Evolutionary conservation across 2,888 invertebrate genomes (phyloP), one percentile per base, ranked within the genome.

Genomic region (Stenoptilia bipunctidactyla): DNA sequence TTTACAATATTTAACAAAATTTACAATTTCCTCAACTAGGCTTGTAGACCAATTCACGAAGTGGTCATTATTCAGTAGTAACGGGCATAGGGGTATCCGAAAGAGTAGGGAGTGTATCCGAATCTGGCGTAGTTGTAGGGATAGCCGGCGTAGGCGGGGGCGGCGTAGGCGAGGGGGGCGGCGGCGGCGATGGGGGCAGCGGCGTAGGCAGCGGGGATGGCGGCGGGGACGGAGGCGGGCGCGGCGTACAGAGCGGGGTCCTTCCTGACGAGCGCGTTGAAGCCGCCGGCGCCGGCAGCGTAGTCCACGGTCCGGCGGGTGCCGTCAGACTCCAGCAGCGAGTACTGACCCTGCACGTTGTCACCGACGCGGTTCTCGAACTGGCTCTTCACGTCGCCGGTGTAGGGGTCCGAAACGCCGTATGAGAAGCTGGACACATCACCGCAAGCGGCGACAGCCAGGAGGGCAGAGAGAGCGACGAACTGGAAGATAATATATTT

Each of bases 381-480:
- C 55, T 79, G 80, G 55, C 59, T 67, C 51, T 80, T 79, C 47
- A 56, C 61, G 55, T 82, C 83, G 3, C 82, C 80, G 27, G 80
- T 82, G 50, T 70, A 53, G 40, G 66, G 61, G 46, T 82, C 83
- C 41, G 79, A 67, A 9, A 82, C 71, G 34, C 68, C 69, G 49
- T 83, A 82, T 1, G 70, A 67, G 58, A 68, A 83, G 15, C 33
- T 38, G 38, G n/a, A 15, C 9, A 12, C 5, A 12, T 27, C 14
- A n/a, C 33, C 33, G 15, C 38, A 27, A 1, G 38, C 30, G 33
- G 38, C 33, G 33, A 15, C 13, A 10, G 38, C 38, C 38, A 38
- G 30, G 12, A 38, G 15, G 30, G 30, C 14, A 12, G 15, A 13
- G 15, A 38, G n/a, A 10, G 27, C 38, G 15, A 38, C 33, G 38